Base-by-base conservation (phyloP, 2,113 vertebrate genomes). In the Mugil cephalus region DNA sequence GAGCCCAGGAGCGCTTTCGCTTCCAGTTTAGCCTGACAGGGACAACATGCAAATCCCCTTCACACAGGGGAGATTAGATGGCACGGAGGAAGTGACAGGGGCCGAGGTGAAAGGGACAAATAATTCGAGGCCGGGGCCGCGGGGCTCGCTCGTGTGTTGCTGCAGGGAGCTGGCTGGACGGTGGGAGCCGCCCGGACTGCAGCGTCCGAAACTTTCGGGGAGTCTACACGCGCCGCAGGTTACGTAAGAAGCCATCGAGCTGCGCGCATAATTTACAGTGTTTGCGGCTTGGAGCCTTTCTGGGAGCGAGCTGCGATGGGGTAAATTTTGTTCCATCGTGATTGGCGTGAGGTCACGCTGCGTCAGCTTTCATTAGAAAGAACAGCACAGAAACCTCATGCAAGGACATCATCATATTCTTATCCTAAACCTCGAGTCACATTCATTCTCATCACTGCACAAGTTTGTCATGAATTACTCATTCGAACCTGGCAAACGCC, bases 1-100 rank as follows among this genome's bases (percentile, higher is more conserved):
- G 51, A 78, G 53, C 83, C 66, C 53, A 2, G 62, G 53, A 62
- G 77, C n/a, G 1, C 71, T 72, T 74, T 58, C 59, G 52, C 71
- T 30, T 80, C 69, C 51, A 70, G 69, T 80, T 84, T 72, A 83
- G 59, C 71, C 66, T 87, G 84, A 87, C 76, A 77, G 72, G n/a
- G 73, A 73, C 71, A 72, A 60, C 79, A 81, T 76, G 79, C 83
- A 83, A 84, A 83, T 84, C 75, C 65, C 24, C 50, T 0, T 56
- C 71, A 48, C 74, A 79, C 70, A 24, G 56, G 53, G 54, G 48
- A 47, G 77, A 71, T 86, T 74, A 69, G 80, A 30, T 21, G 12
- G 62, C 38, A 30, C 6, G 21, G 18, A 62, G 69, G 70, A 45
- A 73, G 76, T 14, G 62, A 67, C 74, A 24, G 61, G 79, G 82